Evolutionary conservation across 2,888 invertebrate species (phyloP).

Genomic region (Netelia inedita): DNA sequence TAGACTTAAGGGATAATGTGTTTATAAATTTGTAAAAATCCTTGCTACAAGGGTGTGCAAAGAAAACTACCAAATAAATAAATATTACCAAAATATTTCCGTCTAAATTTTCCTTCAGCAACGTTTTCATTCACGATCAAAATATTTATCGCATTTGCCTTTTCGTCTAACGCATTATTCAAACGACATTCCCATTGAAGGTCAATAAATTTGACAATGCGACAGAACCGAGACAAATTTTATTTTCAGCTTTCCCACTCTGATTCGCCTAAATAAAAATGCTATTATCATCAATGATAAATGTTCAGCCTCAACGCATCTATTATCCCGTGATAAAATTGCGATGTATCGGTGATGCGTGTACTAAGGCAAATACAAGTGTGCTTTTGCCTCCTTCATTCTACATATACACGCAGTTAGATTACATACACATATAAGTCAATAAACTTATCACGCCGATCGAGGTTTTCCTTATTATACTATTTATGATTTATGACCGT

Average conservation of each 20-base stretch:
- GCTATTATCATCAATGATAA: not conserved
- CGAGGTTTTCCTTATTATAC: conserved; percentile 5
- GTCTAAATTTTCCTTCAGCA: no score
- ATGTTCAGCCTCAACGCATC: not conserved
- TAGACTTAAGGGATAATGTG: no score
- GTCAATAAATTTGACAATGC: no score
- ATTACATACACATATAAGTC: not conserved
- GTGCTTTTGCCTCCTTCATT: not conserved
- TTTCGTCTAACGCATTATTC: no score
- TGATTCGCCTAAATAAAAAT: not conserved
- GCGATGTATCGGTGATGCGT: not conserved
- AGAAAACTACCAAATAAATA: no score
- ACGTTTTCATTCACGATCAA: no score
- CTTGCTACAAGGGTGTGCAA: no score
- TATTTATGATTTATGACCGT: conserved; percentile 19
- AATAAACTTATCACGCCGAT: conserved; percentile 31
- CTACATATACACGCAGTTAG: not conserved
- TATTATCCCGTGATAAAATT: not conserved
- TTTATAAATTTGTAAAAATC: no score
- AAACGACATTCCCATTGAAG: no score
- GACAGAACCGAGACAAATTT: not conserved
- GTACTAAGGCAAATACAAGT: not conserved
- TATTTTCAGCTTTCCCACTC: not conserved
- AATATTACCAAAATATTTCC: no score
- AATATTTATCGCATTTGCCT: no score